These are phyloP conservation scores for Amphilophus citrinellus DNA, from an alignment of 2,113 vertebrate genomes.

Conservation along the genomic window DNA sequence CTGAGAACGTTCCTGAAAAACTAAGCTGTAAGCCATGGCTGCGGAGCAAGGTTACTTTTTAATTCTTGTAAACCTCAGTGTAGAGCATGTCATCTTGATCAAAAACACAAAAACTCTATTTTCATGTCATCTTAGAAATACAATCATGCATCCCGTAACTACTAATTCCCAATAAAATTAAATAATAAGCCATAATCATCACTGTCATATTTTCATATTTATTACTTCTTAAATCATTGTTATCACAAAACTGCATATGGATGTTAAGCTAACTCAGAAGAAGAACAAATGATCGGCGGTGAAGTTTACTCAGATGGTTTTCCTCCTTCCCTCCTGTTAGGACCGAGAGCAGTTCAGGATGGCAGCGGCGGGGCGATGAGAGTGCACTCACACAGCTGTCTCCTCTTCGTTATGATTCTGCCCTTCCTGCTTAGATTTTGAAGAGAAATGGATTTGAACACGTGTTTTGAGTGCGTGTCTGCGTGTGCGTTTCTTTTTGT, in stretches of 20 bases:
- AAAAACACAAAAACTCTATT: neutral
- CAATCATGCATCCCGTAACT: constrained; percentile 8
- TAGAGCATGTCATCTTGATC: constrained; percentile 9
- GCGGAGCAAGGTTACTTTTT: neutral
- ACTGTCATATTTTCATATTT: neutral
- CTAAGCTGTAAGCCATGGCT: constrained; percentile 5
- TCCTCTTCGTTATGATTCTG: constrained; percentile 84
- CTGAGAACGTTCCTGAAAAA: neutral
- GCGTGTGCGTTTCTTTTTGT: constrained; percentile 16
- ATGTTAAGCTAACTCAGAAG: neutral
- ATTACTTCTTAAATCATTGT: neutral
- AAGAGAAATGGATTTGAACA: constrained; percentile 68
- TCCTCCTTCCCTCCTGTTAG: constrained; percentile 69
- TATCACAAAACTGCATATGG: neutral
- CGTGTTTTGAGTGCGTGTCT: constrained; percentile 30
- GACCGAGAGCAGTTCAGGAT: constrained; percentile 91
- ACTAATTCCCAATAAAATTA: neutral
- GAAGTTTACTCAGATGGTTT: constrained; percentile 7
- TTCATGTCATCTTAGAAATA: constrained; percentile 39
- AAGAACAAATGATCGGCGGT: neutral
- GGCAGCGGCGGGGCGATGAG: constrained; percentile 86
- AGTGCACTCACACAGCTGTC: constrained; percentile 78
- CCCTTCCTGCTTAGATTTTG: constrained; percentile 88
- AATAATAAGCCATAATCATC: neutral
- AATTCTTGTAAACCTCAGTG: neutral